These are phyloP conservation scores for Ursus arctos DNA, from an alignment of 2,113 vertebrate species.

Conservation along the genomic window DNA sequence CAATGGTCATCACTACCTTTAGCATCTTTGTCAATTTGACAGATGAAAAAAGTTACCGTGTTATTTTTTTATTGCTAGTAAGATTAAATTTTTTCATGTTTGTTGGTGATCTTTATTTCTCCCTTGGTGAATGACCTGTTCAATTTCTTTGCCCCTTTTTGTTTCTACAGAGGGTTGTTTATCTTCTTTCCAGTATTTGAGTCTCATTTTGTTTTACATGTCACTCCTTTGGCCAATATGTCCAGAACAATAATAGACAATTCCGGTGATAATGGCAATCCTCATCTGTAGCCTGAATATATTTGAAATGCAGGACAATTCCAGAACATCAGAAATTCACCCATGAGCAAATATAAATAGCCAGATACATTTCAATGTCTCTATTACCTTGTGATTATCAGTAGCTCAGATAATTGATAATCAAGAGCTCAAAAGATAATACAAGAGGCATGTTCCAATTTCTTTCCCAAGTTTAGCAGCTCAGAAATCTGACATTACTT, in stretches of 20 bases:
- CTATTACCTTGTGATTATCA: background rate
- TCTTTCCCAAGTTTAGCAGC: background rate
- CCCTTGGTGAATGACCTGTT: background rate
- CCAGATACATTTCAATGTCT: background rate
- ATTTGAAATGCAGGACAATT: background rate
- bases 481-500: conserved; percentile 20
- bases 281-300: background rate
- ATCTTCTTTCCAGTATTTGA: conserved; percentile 5
- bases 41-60: background rate
- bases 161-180: background rate
- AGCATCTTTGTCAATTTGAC: background rate
- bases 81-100: background rate
- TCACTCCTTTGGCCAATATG: background rate
- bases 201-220: background rate
- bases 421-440: background rate
- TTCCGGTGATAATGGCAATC: background rate
- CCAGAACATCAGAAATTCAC: background rate
- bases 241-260: background rate
- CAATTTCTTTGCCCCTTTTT: background rate
- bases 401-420: background rate
- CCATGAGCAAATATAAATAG: background rate
- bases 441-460: background rate
- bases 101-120: background rate
- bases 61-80: background rate
- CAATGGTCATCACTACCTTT: background rate